Conservation (phyloP, 2,113 vertebrate genomes). For the Corythornis madagascariensis region DNA sequence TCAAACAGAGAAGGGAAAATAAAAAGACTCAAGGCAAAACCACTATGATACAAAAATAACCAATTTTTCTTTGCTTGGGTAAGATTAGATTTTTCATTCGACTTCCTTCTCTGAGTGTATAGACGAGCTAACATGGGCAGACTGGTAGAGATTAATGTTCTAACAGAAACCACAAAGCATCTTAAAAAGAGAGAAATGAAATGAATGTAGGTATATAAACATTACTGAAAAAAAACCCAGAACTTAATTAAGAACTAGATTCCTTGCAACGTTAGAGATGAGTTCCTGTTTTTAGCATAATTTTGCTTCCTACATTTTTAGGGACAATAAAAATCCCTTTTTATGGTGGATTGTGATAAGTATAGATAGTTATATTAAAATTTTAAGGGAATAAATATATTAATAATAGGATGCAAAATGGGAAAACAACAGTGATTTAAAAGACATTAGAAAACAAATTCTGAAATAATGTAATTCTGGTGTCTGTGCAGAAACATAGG, state of each 20-base stretch:
- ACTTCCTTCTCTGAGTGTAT: neutral
- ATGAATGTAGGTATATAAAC: neutral
- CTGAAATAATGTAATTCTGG: neutral
- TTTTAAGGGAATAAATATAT: neutral
- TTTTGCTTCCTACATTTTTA: neutral
- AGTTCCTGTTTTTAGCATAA: neutral
- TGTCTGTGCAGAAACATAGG: neutral
- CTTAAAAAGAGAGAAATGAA: neutral
- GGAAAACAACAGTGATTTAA: neutral
- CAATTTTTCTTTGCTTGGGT: neutral
- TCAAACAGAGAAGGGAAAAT: constrained; percentile 7
- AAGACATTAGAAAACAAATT: neutral
- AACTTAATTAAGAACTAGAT: neutral
- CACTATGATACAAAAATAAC: neutral
- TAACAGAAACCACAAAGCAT: neutral
- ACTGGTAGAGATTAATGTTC: neutral
- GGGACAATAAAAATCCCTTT: neutral
- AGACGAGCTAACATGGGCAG: neutral
- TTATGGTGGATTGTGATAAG: neutral
- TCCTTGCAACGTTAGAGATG: neutral
- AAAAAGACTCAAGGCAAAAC: constrained; percentile 18
- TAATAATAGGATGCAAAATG: neutral
- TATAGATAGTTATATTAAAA: neutral
- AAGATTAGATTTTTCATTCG: constrained; percentile 3
- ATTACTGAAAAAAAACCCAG: neutral